Evolutionary conservation across 2,888 invertebrate species (phyloP).

Genomic region (Drosophila yooni): DNA sequence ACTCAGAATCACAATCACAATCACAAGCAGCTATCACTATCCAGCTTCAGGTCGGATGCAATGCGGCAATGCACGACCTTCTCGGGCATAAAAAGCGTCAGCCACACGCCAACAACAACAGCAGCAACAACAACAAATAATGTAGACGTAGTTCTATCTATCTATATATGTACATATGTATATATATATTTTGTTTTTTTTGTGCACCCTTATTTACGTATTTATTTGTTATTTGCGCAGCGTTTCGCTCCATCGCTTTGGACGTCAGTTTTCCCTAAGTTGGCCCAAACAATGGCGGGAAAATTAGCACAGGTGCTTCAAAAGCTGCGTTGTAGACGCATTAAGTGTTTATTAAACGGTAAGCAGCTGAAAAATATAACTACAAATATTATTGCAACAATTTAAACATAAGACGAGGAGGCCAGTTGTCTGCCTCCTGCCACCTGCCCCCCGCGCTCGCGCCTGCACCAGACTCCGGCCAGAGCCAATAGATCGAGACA

Average conservation of each 20-base stretch:
- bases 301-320: constrained; percentile 73
- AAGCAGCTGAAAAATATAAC: constrained; percentile 66
- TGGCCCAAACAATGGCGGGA: constrained; percentile 66
- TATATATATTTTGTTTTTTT: constrained; percentile 8
- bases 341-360: constrained; percentile 62
- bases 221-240: constrained; percentile 48
- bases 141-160: constrained; percentile 53
- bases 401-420: constrained; percentile 54
- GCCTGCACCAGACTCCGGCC: neutral
- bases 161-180: constrained; percentile 12
- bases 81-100: constrained; percentile 32
- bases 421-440: constrained; percentile 11
- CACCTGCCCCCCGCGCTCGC: neutral
- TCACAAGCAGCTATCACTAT: neutral
- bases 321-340: constrained; percentile 27
- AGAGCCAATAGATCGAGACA: constrained; percentile 6
- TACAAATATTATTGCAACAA: constrained; percentile 73
- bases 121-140: constrained; percentile 23
- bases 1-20: neutral
- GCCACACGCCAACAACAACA: constrained; percentile 44
- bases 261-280: constrained; percentile 63
- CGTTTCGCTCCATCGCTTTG: constrained; percentile 28
- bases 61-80: constrained; percentile 29
- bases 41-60: constrained; percentile 1
- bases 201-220: constrained; percentile 37